Percentiles rank a stretch among this genome's conserved stretches.
phyloP scores from a whole-genome alignment of 2,797 vertebrate species.

The Alosa sapidissima region DNA sequence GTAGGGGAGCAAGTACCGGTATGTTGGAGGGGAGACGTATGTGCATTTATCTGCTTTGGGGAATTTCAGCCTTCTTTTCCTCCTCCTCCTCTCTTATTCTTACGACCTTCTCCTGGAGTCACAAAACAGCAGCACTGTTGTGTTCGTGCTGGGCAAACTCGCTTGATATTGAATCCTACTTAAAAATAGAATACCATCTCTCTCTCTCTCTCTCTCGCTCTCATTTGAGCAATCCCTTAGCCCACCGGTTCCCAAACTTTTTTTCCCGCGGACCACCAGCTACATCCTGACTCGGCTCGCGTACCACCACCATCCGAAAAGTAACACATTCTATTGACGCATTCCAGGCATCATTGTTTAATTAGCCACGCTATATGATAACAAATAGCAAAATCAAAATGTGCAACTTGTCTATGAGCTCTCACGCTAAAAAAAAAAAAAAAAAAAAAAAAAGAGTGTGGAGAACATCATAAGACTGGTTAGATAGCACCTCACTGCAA shows the following conservation, averaged over 20 bases:
- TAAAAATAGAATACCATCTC: conserved; percentile 1
- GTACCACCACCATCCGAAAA: too few relatives aligned
- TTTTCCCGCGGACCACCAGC: too few relatives aligned
- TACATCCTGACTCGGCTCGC: too few relatives aligned
- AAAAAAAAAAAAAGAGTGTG: too few relatives aligned
- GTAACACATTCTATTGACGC: too few relatives aligned
- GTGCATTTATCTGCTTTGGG: background rate
- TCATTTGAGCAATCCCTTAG: background rate
- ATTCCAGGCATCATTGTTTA: too few relatives aligned
- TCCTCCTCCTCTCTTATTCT: background rate
- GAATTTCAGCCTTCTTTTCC: background rate
- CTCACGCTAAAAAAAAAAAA: too few relatives aligned
- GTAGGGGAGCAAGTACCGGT: background rate
- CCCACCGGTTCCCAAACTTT: background rate
- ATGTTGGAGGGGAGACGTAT: background rate
- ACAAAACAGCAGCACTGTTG: background rate
- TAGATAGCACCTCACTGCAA: too few relatives aligned
- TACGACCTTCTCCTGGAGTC: background rate
- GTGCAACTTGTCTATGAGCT: too few relatives aligned
- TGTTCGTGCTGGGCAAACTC: background rate
- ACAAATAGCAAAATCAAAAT: too few relatives aligned
- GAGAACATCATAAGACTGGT: too few relatives aligned
- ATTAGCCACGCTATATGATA: too few relatives aligned
- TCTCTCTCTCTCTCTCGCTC: background rate
- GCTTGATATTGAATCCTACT: background rate